These are phyloP conservation scores for Anguilla megastoma DNA, from an alignment of 2,797 vertebrate genomes.

Conservation along the genomic window DNA sequence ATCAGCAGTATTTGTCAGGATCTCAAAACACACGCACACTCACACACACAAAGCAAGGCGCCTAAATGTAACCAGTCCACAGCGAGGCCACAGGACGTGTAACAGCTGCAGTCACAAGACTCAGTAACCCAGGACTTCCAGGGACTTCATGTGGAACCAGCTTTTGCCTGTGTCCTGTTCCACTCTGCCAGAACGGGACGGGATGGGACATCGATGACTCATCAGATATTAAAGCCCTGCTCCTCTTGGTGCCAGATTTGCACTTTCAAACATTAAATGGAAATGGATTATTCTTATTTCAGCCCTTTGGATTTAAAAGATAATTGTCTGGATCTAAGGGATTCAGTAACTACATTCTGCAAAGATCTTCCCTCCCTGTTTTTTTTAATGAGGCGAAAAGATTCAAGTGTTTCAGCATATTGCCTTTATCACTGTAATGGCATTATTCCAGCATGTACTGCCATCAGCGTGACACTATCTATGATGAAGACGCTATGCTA, in stretches of 20 bases:
- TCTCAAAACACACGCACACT: not conserved
- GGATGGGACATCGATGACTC: too few relatives aligned
- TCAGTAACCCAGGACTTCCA: not conserved
- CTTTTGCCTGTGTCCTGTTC: not conserved
- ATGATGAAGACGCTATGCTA: too few relatives aligned
- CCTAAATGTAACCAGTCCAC: not conserved
- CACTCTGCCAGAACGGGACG: not conserved
- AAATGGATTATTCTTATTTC: not conserved
- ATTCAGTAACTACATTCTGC: too few relatives aligned
- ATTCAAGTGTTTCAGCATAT: too few relatives aligned
- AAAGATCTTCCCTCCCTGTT: too few relatives aligned
- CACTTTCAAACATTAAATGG: not conserved
- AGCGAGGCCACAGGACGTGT: not conserved
- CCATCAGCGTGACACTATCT: too few relatives aligned
- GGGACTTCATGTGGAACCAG: not conserved
- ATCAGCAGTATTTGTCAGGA: not conserved
- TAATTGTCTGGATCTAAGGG: too few relatives aligned
- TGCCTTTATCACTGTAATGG: too few relatives aligned
- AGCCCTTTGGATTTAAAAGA: not conserved
- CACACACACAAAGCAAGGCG: not conserved
- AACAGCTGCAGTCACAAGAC: not conserved
- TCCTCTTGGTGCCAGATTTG: not conserved
- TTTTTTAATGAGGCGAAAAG: too few relatives aligned
- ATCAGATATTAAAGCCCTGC: not conserved
- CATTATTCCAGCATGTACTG: too few relatives aligned